These are phyloP conservation scores for Lucifuga dentata DNA, from an alignment of 2,113 vertebrate genomes.

Conservation along the genomic window DNA sequence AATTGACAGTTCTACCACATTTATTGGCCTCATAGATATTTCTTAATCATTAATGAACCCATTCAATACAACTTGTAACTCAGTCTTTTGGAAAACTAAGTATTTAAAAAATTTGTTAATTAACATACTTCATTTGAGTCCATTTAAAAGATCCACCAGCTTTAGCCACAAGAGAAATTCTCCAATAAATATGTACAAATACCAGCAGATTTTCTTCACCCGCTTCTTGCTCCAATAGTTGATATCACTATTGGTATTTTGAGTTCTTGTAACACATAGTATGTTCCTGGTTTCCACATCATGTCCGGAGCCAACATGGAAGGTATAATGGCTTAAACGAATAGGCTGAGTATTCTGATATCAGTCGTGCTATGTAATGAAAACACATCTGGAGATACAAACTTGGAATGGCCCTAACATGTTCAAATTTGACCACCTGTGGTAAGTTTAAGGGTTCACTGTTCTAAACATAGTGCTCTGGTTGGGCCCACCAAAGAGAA, in stretches of 20 bases:
- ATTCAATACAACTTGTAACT: too few species aligned
- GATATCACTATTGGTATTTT: conserved; percentile 5
- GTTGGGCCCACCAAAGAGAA: conserved; percentile 14
- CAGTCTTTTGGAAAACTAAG: too few species aligned
- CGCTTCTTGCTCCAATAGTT: not conserved
- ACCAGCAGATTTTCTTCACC: conserved; percentile 1
- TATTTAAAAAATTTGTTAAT: too few species aligned
- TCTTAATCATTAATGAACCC: too few species aligned
- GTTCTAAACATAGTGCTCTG: not conserved
- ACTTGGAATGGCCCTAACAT: not conserved
- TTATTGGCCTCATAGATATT: too few species aligned
- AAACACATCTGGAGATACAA: not conserved
- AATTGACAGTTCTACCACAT: too few species aligned
- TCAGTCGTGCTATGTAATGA: not conserved
- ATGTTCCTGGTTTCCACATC: conserved; percentile 31
- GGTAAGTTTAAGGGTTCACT: not conserved
- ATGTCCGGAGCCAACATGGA: not conserved
- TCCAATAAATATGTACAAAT: not conserved
- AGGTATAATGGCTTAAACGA: conserved; percentile 19
- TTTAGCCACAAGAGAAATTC: too few species aligned
- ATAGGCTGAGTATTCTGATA: conserved; percentile 2
- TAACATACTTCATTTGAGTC: too few species aligned
- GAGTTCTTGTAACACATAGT: not conserved
- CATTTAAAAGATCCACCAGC: too few species aligned
- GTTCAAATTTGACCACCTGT: conserved; percentile 2